These are phyloP conservation scores for Chorisops tibialis DNA, from an alignment of 2,888 invertebrate genomes.

Conservation along the genomic window DNA sequence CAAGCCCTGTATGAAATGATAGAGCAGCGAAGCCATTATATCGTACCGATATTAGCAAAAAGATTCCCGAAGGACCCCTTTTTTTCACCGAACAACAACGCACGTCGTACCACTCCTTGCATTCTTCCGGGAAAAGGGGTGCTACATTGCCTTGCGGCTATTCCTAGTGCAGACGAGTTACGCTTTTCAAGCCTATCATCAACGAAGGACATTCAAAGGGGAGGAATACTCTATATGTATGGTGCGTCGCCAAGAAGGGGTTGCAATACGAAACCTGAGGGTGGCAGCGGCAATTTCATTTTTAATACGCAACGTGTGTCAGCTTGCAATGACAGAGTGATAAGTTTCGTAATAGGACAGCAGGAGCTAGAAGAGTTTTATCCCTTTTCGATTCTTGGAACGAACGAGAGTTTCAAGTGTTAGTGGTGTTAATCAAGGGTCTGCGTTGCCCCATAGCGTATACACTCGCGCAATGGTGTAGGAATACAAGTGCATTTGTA, in stretches of 20 bases:
- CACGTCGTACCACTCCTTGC: conserved; percentile 16
- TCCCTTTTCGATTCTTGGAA: not conserved
- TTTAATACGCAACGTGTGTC: conserved; percentile 29
- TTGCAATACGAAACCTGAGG: conserved; percentile 11
- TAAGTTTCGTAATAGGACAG: conserved; percentile 19
- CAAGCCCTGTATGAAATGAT: conserved; percentile 12
- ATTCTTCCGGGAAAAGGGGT: conserved; percentile 13
- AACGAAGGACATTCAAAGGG: conserved; percentile 23
- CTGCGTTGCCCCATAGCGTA: not conserved
- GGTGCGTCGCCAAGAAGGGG: conserved; percentile 5
- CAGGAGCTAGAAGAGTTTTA: conserved; percentile 4
- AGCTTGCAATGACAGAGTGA: conserved; percentile 25
- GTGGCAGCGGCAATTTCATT: conserved; percentile 22
- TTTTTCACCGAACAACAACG: conserved; percentile 5
- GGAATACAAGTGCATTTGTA: not conserved
- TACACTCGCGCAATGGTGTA: not conserved
- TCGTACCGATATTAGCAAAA: conserved; percentile 11
- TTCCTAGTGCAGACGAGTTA: conserved; percentile 6
- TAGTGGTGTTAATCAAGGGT: conserved; percentile 3
- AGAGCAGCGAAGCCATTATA: conserved; percentile 13
- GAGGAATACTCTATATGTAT: conserved; percentile 16
- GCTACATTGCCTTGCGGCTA: conserved; percentile 18
- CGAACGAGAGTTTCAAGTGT: not conserved
- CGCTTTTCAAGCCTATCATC: conserved; percentile 24
- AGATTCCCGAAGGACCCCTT: conserved; percentile 24